Conservation (phyloP, 2,888 invertebrate genomes). For the Pollenia labialis region DNA sequence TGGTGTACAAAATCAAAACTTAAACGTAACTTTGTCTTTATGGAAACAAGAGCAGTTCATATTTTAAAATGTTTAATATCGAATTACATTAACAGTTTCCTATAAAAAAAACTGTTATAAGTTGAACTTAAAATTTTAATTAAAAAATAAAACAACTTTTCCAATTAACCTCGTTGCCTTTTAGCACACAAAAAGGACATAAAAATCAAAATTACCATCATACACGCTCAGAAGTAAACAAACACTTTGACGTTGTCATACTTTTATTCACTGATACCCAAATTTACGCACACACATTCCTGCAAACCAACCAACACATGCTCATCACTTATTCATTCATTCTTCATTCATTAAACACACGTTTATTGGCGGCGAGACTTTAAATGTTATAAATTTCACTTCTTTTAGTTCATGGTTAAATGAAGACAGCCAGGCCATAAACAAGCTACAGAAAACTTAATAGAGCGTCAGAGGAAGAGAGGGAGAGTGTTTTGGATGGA, state of each 20-base stretch:
- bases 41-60: too few relatives aligned
- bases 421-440: conserved; percentile 30
- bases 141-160: background rate
- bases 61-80: too few relatives aligned
- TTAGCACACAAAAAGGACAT: conserved; percentile 9
- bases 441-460: conserved; percentile 24
- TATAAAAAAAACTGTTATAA: background rate
- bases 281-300: background rate
- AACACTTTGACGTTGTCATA: background rate
- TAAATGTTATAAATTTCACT: conserved; percentile 25
- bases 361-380: conserved; percentile 48
- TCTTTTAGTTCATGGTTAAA: conserved; percentile 28
- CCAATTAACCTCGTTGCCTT: background rate
- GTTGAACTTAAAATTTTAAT: too few relatives aligned
- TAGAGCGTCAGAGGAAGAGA: background rate
- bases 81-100: too few relatives aligned
- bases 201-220: conserved; percentile 21
- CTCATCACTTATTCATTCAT: background rate
- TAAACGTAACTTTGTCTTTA: too few relatives aligned
- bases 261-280: background rate
- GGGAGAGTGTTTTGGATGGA: too few relatives aligned
- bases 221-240: conserved; percentile 5
- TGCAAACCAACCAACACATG: background rate
- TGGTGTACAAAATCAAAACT: too few relatives aligned
- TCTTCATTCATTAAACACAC: conserved; percentile 1